Percentiles rank a stretch among this genome's conserved stretches.
Conservation (phyloP, 2,888 invertebrate species). For the Loripinus fragilis region DNA sequence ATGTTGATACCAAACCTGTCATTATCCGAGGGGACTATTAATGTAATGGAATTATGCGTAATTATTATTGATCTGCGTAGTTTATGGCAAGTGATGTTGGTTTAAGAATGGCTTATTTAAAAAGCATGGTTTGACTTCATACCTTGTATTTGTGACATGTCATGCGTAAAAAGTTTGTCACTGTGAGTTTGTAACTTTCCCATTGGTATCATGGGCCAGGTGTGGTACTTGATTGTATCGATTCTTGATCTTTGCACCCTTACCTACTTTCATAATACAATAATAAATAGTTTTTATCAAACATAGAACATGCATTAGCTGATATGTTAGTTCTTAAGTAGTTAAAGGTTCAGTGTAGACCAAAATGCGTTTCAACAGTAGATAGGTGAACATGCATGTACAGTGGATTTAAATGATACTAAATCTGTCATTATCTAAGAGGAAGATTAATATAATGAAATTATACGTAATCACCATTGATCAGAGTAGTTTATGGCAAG, state of each 20-base stretch:
- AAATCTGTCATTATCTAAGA: no score
- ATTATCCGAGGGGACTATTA: no score
- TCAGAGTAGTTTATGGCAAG: neutral
- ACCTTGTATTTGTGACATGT: neutral
- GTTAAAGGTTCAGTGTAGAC: no score
- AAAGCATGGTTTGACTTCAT: neutral
- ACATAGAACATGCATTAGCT: neutral
- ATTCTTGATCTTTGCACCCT: no score
- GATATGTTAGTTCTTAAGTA: neutral
- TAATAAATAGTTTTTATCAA: neutral
- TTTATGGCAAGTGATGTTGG: constrained; percentile 5
- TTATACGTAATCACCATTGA: constrained; percentile 14
- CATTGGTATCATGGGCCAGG: no score
- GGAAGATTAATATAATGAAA: constrained; percentile 17
- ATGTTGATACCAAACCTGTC: no score
- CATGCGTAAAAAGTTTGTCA: neutral
- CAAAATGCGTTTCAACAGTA: no score
- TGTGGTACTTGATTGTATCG: no score
- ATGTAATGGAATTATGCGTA: constrained; percentile 14
- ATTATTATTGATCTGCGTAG: constrained; percentile 8
- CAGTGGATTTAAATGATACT: no score
- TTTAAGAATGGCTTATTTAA: neutral
- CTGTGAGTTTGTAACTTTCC: no score
- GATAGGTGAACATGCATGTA: no score
- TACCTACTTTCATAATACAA: neutral